Evolutionary conservation across 2,888 invertebrate genomes (phyloP).

Genomic region (Hydrotaea cyrtoneurina): DNA sequence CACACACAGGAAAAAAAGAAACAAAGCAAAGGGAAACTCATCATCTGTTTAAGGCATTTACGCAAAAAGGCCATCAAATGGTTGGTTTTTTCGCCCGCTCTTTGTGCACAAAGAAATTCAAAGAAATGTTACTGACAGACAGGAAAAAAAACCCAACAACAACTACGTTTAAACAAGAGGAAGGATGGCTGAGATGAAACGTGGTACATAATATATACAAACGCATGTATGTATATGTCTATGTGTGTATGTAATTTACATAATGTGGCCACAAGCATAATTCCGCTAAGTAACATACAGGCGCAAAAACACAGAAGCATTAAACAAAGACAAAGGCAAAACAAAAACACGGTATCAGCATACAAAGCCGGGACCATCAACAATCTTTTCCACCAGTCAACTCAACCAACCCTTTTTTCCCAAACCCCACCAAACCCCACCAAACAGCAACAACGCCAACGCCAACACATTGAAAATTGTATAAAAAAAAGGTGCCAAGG

Average conservation of each 20-base stretch:
- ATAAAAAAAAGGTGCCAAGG: constrained; percentile 54
- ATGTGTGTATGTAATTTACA: constrained; percentile 22
- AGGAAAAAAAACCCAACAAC: not conserved
- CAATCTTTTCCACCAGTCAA: not conserved
- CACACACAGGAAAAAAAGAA: not conserved
- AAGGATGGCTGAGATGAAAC: constrained; percentile 3
- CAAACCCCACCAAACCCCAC: not conserved
- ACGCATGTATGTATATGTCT: not conserved
- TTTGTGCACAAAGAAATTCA: constrained; percentile 12
- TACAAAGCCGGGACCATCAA: not conserved
- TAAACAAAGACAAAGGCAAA: constrained; percentile 30
- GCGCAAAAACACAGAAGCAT: not conserved
- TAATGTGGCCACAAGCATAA: constrained; percentile 58
- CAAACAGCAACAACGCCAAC: constrained; percentile 1
- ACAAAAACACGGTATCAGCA: constrained; percentile 10
- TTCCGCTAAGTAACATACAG: constrained; percentile 46
- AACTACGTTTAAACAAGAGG: not conserved
- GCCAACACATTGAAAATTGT: not conserved
- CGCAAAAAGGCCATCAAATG: constrained; percentile 35
- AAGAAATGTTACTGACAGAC: not conserved
- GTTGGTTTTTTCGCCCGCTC: not conserved
- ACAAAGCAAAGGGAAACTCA: constrained; percentile 11
- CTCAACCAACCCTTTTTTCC: not conserved
- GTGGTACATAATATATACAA: not conserved
- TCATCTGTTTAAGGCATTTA: constrained; percentile 39